Base-by-base conservation (phyloP, 2,888 invertebrate species). In the Drosophila prostipennis region DNA sequence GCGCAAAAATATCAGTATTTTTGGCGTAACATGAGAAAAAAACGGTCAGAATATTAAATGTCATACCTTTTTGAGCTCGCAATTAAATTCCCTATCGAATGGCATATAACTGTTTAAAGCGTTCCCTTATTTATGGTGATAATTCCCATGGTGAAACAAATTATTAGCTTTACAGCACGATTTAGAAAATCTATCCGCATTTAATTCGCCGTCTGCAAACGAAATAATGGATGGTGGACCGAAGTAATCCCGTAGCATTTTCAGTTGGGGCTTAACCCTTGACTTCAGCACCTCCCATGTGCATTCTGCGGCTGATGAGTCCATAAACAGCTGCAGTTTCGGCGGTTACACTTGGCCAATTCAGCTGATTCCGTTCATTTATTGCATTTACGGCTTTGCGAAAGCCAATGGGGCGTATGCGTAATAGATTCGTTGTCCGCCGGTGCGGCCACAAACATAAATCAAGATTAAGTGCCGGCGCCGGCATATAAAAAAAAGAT, bases 341-440 rank as follows among this genome's bases (percentile, higher is more conserved):
- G 29, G 32, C 42, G 29, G 13, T 54, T 40, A 10, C 29, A 51
- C 36, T 51, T 19, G 49, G 49, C 49, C 19, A 49, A 42, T 42
- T 19, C 54, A 3, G 32, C 54, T 54, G 11, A 54, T 19, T 32
- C n/a, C 32, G 19, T 19, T 42, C 54, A 42, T 54, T 54, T 54
- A 54, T 54, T 40, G 26, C 54, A 42, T 16, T 29, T 26, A 26
- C 19, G 19, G 19, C 19, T 34, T 34, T 23, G 16, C 32, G 2
- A 32, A 43, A 7, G 43, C 32, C n/a, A 54, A 54, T 54, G 54
- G 43, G 32, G 42, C 54, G 43, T 43, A 43, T 43, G 54, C 32
- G 13, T 54, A 54, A 54, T 54, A 43, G 42, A 54, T 54, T 54
- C 19, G 54, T 54, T 54, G 19, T 43, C 23, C 32, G 42, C 42